Evolutionary conservation across 1,140 invertebrate genomes (phyloP), one percentile per base, ranked within the genome.

Genomic region (Caenorhabditis remanei): DNA sequence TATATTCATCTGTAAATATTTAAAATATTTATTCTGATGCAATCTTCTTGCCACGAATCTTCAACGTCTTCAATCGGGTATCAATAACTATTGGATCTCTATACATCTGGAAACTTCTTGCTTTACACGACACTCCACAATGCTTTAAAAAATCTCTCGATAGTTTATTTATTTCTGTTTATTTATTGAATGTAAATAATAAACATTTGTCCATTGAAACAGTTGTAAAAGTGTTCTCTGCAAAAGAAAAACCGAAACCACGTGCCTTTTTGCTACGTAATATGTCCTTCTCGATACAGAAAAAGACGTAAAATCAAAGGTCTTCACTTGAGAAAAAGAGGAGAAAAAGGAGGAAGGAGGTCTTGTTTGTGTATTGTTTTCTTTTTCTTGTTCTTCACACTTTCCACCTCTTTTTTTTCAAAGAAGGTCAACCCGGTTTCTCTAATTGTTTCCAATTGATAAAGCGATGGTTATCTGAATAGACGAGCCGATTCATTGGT

Each of bases 311-410:
- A 71, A 71, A 71, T 46, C 65, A 71, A 71, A 71, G 65, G 65
- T 71, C 65, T 71, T 71, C 65, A 71, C 4, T 19, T 32, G 24
- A 63, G 7, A 32, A 32, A 9, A 14, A 63, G 14, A n/a, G 19
- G 32, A 63, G 24, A 63, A 19, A 32, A 32, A 32, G 2, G 32
- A 32, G 32, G 32, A 32, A 32, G 32, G 32, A 32, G 16, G 40
- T 43, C 65, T 71, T 71, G 65, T 71, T 71, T 71, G 41, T 71
- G 43, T 71, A 71, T 46, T 71, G 11, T 46, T 71, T n/a, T 71
- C 65, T 14, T 63, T 63, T 63, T 32, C 61, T 11, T 24, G 6
- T 58, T 13, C 14, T 63, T 63, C 14, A 63, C 61, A 40, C 61
- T 32, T 24, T 63, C n/a, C n/a, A 7, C 14, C 56, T 21, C 21